A percentile compares a stretch with the other conserved stretches of the same genome.
Evolutionary conservation across 1,140 invertebrate species (phyloP).

Genomic region (Caenorhabditis brenneri): DNA sequence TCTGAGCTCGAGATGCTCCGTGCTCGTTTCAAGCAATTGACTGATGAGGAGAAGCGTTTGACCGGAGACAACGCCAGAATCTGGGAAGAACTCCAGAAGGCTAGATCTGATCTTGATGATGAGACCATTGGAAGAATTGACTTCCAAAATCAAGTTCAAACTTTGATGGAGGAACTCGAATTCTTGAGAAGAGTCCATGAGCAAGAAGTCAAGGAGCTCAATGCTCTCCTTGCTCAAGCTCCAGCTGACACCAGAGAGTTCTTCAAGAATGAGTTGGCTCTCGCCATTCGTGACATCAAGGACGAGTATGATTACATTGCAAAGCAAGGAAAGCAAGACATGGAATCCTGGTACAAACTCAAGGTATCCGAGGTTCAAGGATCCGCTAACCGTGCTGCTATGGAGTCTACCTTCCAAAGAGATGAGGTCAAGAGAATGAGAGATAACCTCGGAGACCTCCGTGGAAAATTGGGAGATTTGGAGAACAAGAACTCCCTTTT

Average conservation of each 20-base stretch:
- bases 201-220: conserved; percentile 72
- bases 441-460: conserved; percentile 72
- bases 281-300: conserved; percentile 74
- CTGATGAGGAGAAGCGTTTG: conserved; percentile 60
- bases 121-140: conserved; percentile 69
- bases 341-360: conserved; percentile 71
- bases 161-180: conserved; percentile 69
- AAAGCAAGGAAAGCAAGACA: conserved; percentile 72
- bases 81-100: neutral
- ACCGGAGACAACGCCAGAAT: conserved; percentile 45
- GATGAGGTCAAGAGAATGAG: conserved; percentile 73
- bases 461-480: conserved; percentile 72
- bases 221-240: conserved; percentile 73
- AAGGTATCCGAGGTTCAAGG: conserved; percentile 74
- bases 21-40: conserved; percentile 68
- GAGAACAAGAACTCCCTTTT: conserved; percentile 73
- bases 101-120: conserved; percentile 73
- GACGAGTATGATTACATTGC: conserved; percentile 73
- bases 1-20: conserved; percentile 74
- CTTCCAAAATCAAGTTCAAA: conserved; percentile 70
- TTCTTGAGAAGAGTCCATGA: conserved; percentile 61
- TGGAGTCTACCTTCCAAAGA: conserved; percentile 72
- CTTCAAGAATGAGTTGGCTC: conserved; percentile 73
- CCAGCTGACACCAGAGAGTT: conserved; percentile 74
- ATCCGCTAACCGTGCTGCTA: conserved; percentile 73